Evolutionary conservation across 2,797 vertebrate genomes (phyloP).

Genomic region (Epinephelus coioides): DNA sequence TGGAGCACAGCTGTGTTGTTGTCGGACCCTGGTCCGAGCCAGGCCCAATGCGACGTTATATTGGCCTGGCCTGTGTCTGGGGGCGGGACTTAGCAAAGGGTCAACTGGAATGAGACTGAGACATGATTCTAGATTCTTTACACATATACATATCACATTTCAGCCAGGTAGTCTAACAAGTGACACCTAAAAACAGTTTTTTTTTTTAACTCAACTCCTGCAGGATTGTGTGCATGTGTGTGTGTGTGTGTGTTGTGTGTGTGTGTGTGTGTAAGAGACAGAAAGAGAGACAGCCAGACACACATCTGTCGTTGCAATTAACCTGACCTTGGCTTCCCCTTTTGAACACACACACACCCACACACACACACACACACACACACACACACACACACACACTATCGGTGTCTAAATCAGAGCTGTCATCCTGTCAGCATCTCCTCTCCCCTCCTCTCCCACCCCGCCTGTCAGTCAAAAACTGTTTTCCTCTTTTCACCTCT

Average conservation of each 20-base stretch:
- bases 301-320: conserved; percentile 85
- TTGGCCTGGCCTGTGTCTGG: too few species aligned
- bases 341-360: conserved; percentile 60
- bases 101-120: neutral
- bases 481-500: conserved; percentile 75
- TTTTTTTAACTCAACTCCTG: conserved; percentile 41
- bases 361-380: conserved; percentile 25
- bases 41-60: too few species aligned
- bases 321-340: conserved; percentile 85
- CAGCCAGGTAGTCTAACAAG: conserved; percentile 42
- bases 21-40: too few species aligned
- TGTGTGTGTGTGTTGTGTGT: conserved; percentile 6
- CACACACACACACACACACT: conserved; percentile 43
- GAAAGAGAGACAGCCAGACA: conserved; percentile 55
- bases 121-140: conserved; percentile 34
- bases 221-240: conserved; percentile 24
- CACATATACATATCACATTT: conserved; percentile 48
- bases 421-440: conserved; percentile 82
- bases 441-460: conserved; percentile 65
- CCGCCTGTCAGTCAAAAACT: conserved; percentile 80
- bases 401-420: conserved; percentile 84
- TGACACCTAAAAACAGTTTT: conserved; percentile 31
- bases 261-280: neutral
- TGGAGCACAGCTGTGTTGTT: too few species aligned
- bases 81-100: too few species aligned